These are phyloP conservation scores for Pterocles burchelli DNA, from an alignment of 2,113 vertebrate genomes.

Conservation along the genomic window DNA sequence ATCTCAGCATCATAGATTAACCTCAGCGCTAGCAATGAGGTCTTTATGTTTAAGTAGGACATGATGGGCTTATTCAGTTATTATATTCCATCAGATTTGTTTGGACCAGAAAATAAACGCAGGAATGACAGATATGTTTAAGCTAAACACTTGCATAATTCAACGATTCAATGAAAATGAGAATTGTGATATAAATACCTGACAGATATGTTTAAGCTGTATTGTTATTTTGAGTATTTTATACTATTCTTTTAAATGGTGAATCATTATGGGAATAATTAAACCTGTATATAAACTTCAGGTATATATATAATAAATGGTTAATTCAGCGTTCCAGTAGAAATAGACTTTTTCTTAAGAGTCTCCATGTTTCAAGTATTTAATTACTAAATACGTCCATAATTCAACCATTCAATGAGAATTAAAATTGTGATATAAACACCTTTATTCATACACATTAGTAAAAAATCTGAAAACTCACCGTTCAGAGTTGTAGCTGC, in stretches of 20 bases:
- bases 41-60: conserved; percentile 62
- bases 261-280: neutral
- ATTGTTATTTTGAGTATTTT: neutral
- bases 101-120: conserved; percentile 29
- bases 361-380: neutral
- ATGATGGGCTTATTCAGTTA: conserved; percentile 52
- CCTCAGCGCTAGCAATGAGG: conserved; percentile 30
- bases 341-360: neutral
- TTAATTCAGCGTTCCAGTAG: neutral
- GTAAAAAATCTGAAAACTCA: neutral
- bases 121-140: neutral
- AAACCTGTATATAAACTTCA: neutral
- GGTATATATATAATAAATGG: neutral
- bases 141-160: neutral
- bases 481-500: neutral
- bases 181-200: neutral
- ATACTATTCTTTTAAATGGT: neutral
- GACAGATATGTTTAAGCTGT: neutral
- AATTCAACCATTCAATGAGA: neutral
- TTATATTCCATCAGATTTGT: conserved; percentile 41
- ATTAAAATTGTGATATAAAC: neutral
- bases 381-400: neutral
- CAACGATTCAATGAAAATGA: no score
- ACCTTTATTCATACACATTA: neutral
- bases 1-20: conserved; percentile 48